phyloP scores from a whole-genome alignment of 2,113 vertebrate genomes.

The Chitala chitala region DNA sequence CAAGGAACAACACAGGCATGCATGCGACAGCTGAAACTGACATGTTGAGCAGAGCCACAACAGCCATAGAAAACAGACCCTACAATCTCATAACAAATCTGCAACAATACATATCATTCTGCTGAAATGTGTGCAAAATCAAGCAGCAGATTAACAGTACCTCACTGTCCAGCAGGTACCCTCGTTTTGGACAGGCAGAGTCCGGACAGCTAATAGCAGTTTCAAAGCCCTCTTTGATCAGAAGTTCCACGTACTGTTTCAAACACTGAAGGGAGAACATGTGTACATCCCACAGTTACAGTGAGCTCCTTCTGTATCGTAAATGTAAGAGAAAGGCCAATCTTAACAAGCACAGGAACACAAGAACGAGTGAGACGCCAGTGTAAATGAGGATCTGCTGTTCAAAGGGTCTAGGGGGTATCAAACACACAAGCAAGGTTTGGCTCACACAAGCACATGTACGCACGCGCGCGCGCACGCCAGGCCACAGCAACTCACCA shows the following conservation, averaged over 20 bases:
- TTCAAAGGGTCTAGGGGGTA: not conserved
- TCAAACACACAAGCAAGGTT: no score
- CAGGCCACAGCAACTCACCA: constrained; percentile 56
- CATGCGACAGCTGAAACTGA: not conserved
- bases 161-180: constrained; percentile 76
- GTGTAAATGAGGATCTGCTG: no score
- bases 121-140: not conserved
- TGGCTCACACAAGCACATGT: no score
- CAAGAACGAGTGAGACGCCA: no score
- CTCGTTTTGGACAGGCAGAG: constrained; percentile 73
- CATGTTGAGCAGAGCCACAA: no score
- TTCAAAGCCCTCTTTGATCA: constrained; percentile 82
- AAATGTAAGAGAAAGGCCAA: no score
- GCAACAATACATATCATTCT: not conserved
- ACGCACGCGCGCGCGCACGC: not conserved
- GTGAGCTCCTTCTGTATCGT: no score
- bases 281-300: no score
- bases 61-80: not conserved
- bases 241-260: constrained; percentile 79
- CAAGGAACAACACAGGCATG: constrained; percentile 11
- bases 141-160: constrained; percentile 32
- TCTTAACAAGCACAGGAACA: no score
- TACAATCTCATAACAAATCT: not conserved
- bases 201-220: constrained; percentile 79
- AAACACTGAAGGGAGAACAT: no score